Evolutionary conservation across 2,888 invertebrate species (phyloP), one percentile per base, ranked within the genome.

Genomic region (Orthonychiurus folsomi): DNA sequence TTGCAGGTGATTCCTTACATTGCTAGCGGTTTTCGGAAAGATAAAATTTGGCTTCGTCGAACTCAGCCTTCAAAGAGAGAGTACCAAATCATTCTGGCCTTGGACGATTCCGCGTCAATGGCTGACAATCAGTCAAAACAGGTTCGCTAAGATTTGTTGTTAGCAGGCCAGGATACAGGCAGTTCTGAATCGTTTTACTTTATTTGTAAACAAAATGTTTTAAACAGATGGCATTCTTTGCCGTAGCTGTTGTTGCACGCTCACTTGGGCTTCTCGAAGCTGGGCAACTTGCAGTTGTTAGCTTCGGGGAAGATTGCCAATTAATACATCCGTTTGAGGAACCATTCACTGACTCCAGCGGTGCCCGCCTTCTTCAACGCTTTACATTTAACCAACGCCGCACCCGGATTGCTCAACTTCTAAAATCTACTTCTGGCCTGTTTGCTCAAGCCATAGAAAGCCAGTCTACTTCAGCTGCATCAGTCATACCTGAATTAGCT

Each of bases 21-120:
- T 71, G 99, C 99, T 21, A 96, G 96, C 66, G 91, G 97, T 78
- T 99, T 96, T 80, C 84, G 97, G 54, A 99, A 99, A 77, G 97
- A 99, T 77, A 95, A 96, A 77, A 99, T 99, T 75, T 99, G 99
- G 99, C 76, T 99, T 74, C 82, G 97, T 18, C 81, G 99, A 61
- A 96, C 93, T 0, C 93, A 93, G 77, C 94, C 95, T 0, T 93
- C 92, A 1, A 92, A 93, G 75, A 82, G 99, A 56, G 89, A 97
- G 73, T 99, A 99, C 78, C 95, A 95, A 77, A 92, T 97, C 57
- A 86, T 94, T 23, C 81, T 99, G 54, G 97, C 99, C 0, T 86
- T 99, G 3, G 99, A 99, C 76, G 96, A 99, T 77, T 97, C 97
- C 0, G 85, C 86, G 12, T 87, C 87, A 74, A 92, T 92, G 92